Conservation (phyloP, 2,113 vertebrate species). For the Platycercus adscitus region DNA sequence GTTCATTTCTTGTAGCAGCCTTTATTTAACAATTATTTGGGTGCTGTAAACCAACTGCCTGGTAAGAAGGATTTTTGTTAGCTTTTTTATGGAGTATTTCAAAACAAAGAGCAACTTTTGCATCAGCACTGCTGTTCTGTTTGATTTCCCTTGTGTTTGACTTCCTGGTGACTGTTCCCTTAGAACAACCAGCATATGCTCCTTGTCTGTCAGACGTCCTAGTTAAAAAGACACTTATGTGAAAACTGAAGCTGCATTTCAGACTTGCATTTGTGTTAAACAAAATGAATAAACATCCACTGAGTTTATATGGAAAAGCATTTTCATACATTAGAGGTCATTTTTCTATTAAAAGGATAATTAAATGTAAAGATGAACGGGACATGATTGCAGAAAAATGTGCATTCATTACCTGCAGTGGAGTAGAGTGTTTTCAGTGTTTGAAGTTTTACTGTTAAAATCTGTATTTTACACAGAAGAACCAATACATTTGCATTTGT, state of each 20-base stretch:
- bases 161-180: neutral
- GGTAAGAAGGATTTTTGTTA: slow-evolving; percentile 43
- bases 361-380: neutral
- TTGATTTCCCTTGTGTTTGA: slow-evolving; percentile 1
- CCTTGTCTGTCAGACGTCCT: neutral
- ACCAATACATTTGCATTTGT: neutral
- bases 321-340: neutral
- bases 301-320: neutral
- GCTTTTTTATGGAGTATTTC: slow-evolving; percentile 37
- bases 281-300: neutral
- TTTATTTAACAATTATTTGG: slow-evolving; percentile 46
- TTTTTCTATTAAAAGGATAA: neutral
- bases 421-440: neutral
- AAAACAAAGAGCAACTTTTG: slow-evolving; percentile 39
- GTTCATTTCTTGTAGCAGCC: slow-evolving; percentile 45
- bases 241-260: neutral
- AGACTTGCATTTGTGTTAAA: neutral
- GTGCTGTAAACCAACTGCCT: slow-evolving; percentile 22
- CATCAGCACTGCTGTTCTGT: neutral
- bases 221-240: neutral
- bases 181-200: neutral
- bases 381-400: neutral
- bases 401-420: neutral
- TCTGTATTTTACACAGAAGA: neutral
- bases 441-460: neutral